A percentile compares a stretch with the other conserved stretches of the same genome.
Conservation (phyloP, 2,113 vertebrate species). For the Oreotrochilus melanogaster region DNA sequence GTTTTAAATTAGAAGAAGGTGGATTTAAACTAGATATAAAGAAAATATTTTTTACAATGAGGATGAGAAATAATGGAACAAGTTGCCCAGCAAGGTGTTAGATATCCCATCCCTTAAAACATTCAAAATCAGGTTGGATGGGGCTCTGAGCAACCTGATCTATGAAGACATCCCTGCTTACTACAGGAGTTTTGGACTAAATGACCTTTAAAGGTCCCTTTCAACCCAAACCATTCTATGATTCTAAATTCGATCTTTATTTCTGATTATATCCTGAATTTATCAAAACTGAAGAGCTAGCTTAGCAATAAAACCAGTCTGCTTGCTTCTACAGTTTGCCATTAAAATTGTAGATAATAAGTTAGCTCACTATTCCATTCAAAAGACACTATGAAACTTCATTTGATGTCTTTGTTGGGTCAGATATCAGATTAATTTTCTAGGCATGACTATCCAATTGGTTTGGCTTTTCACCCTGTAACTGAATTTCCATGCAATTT, state of each 20-base stretch:
- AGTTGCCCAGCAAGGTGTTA: neutral
- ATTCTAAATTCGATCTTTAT: neutral
- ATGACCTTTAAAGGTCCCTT: neutral
- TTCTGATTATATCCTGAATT: neutral
- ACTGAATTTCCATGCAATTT: constrained; percentile 33
- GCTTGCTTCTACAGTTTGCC: neutral
- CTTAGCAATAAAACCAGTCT: neutral
- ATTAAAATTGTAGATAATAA: neutral
- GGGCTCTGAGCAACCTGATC: neutral
- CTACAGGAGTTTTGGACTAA: neutral
- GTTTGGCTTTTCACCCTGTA: neutral
- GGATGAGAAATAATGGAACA: neutral
- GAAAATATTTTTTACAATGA: neutral
- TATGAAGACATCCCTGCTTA: neutral
- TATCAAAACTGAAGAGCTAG: neutral
- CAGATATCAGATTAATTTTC: constrained; percentile 25
- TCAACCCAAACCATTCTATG: neutral
- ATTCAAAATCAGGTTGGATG: neutral
- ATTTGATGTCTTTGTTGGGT: neutral
- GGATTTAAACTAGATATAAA: neutral
- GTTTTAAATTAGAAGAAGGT: neutral
- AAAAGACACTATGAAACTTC: neutral
- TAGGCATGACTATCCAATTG: neutral
- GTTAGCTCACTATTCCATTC: neutral
- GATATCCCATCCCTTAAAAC: neutral